Percentiles rank a stretch among this genome's conserved stretches.
These are phyloP conservation scores for Catotricha subobsoleta DNA, from an alignment of 2,888 invertebrate species.

Conservation along the genomic window DNA sequence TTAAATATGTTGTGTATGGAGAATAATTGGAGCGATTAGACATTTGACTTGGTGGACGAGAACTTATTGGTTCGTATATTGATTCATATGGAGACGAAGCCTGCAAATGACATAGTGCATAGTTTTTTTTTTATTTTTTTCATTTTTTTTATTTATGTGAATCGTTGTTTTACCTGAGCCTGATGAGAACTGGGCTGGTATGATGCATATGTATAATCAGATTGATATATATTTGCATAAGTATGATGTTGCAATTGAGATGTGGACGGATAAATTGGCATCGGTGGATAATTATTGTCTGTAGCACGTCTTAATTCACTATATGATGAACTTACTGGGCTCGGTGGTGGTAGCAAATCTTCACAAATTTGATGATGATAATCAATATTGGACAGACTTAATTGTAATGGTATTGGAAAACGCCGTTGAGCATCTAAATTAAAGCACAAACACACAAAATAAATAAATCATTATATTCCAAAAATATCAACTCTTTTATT, in stretches of 20 bases:
- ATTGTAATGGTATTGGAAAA: conserved; percentile 1
- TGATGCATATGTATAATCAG: conserved; percentile 38
- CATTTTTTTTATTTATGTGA: neutral
- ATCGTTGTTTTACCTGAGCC: neutral
- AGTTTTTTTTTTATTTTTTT: neutral
- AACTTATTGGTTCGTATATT: conserved; percentile 81
- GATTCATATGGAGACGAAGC: conserved; percentile 67
- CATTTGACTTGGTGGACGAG: conserved; percentile 53
- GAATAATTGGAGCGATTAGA: conserved; percentile 48
- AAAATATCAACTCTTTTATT: no score
- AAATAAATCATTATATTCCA: no score
- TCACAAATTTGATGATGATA: conserved; percentile 36
- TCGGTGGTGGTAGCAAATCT: conserved; percentile 64
- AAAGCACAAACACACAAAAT: no score
- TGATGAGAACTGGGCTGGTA: conserved; percentile 23
- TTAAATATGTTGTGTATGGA: conserved; percentile 44
- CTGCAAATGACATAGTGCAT: conserved; percentile 19
- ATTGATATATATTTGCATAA: conserved; percentile 29
- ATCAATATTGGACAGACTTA: conserved; percentile 1
- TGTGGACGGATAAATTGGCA: conserved; percentile 32
- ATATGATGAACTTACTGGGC: conserved; percentile 70
- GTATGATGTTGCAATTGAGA: conserved; percentile 47
- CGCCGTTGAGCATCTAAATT: neutral
- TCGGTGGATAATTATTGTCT: conserved; percentile 34
- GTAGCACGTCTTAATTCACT: conserved; percentile 71